Conservation (phyloP, 2,888 invertebrate species). For the Phyllotreta striolata region DNA sequence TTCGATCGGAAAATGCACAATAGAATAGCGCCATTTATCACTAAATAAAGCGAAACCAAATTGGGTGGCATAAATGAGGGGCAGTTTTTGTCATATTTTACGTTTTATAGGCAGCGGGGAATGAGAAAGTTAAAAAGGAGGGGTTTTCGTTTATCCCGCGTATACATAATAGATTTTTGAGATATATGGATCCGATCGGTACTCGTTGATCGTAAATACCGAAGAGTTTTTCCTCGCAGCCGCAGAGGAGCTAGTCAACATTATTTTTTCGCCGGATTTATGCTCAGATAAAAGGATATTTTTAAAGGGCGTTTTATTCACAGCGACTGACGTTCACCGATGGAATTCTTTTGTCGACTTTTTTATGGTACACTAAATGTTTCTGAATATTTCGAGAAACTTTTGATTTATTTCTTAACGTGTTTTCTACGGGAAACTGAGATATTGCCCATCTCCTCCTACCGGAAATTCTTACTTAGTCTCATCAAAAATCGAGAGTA, state of each 20-base stretch:
- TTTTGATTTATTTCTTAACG: no score
- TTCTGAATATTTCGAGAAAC: no score
- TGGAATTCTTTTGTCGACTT: no score
- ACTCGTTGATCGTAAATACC: slow-evolving; percentile 9
- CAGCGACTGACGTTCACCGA: no score
- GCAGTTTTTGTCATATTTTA: slow-evolving; percentile 29
- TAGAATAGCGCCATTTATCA: slow-evolving; percentile 9
- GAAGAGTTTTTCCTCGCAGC: background rate
- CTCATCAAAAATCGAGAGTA: no score
- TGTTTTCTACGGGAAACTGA: no score
- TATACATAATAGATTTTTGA: slow-evolving; percentile 17
- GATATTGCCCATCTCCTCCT: no score
- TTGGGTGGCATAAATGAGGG: slow-evolving; percentile 23
- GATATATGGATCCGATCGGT: slow-evolving; percentile 13
- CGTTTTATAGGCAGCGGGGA: slow-evolving; percentile 19
- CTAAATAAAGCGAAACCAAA: slow-evolving; percentile 23
- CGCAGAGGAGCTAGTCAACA: slow-evolving; percentile 5
- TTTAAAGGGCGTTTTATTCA: no score
- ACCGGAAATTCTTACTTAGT: no score
- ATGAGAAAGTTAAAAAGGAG: slow-evolving; percentile 23
- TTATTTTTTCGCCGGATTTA: slow-evolving; percentile 2
- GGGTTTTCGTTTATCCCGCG: slow-evolving; percentile 17
- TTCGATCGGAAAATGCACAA: slow-evolving; percentile 11
- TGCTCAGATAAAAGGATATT: slow-evolving; percentile 2
- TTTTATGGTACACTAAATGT: no score